These are phyloP conservation scores for Leptobrachium ailaonicum DNA, from an alignment of 2,113 vertebrate genomes.

Conservation along the genomic window DNA sequence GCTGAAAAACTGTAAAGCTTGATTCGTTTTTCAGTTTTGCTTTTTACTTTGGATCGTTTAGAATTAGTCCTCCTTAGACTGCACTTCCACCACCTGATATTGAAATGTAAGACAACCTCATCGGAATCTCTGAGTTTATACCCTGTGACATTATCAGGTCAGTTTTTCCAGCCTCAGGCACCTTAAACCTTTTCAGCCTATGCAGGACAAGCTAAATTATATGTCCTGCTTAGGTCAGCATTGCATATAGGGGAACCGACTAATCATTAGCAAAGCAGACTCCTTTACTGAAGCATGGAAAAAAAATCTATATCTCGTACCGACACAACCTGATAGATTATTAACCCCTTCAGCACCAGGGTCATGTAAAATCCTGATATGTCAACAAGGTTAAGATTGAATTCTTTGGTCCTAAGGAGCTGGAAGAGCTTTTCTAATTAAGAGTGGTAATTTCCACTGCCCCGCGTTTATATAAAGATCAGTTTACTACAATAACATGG, in stretches of 20 bases:
- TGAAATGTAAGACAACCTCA: neutral
- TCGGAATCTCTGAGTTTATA: conserved; percentile 17
- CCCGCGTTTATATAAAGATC: too few species aligned
- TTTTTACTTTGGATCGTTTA: neutral
- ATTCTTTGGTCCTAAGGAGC: too few species aligned
- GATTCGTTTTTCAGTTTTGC: neutral
- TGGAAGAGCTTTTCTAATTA: too few species aligned
- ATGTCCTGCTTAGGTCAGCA: conserved; percentile 18
- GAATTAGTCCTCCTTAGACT: neutral
- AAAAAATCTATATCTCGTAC: neutral
- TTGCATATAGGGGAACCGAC: neutral
- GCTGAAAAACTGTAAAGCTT: neutral
- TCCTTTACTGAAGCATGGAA: neutral
- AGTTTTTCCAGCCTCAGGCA: conserved; percentile 22
- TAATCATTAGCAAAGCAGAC: neutral
- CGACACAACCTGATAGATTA: neutral
- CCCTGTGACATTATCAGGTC: conserved; percentile 39
- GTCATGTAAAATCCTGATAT: too few species aligned
- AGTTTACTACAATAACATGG: too few species aligned
- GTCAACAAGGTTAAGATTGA: too few species aligned
- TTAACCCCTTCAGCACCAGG: too few species aligned
- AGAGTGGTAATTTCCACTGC: too few species aligned
- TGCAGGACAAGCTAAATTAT: conserved; percentile 7
- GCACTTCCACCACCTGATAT: conserved; percentile 15
- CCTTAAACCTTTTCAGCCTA: conserved; percentile 5